A percentile compares a stretch with the other conserved stretches of the same genome.
phyloP scores from a whole-genome alignment of 2,888 invertebrate genomes.

The Fissipunctia ypsillon region DNA sequence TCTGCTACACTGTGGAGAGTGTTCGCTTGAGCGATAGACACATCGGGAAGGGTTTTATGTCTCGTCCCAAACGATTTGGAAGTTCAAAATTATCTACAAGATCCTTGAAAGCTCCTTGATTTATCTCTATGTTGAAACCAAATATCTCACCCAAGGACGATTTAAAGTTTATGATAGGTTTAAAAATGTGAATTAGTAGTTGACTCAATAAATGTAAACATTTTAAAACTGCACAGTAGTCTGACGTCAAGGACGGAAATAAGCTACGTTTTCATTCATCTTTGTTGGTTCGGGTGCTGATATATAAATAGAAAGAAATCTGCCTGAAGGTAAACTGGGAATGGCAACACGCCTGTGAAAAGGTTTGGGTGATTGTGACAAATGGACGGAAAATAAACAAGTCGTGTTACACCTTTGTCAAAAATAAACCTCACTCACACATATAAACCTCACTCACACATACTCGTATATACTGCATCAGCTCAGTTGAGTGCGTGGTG shows the following conservation, averaged over 20 bases:
- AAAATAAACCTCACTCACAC: constrained; percentile 15
- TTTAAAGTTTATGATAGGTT: not conserved
- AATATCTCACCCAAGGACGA: not conserved
- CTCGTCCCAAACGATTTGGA: constrained; percentile 42
- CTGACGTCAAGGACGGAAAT: not conserved
- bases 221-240: constrained; percentile 6
- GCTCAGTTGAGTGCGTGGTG: not conserved
- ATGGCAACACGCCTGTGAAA: constrained; percentile 19
- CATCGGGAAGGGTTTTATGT: constrained; percentile 47
- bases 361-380: constrained; percentile 24
- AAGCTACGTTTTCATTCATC: constrained; percentile 3
- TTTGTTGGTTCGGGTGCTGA: not conserved
- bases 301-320: constrained; percentile 9
- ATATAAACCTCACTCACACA: constrained; percentile 8
- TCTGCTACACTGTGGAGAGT: constrained; percentile 8
- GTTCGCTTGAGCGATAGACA: constrained; percentile 37
- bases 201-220: not conserved
- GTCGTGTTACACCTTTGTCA: constrained; percentile 15
- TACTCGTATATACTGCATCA: no score
- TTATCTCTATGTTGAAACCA: not conserved
- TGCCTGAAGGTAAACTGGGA: not conserved
- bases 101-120: constrained; percentile 12
- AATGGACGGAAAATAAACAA: constrained; percentile 34
- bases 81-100: constrained; percentile 24
- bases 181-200: not conserved